These are phyloP conservation scores for Pituophis catenifer DNA, from an alignment of 2,113 vertebrate species.

Conservation along the genomic window DNA sequence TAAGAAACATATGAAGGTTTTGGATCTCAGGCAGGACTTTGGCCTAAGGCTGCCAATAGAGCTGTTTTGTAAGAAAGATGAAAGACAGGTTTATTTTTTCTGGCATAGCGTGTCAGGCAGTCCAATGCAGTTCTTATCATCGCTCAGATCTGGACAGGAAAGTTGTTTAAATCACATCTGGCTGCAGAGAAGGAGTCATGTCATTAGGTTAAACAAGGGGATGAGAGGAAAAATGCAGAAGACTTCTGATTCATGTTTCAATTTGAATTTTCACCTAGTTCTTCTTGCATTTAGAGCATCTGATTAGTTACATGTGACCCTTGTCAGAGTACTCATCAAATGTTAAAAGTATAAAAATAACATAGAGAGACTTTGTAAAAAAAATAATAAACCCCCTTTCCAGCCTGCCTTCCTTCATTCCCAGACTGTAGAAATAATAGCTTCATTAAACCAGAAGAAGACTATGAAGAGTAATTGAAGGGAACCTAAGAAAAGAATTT, in stretches of 20 bases:
- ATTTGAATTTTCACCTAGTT: slow-evolving; percentile 23
- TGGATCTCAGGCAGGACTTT: slow-evolving; percentile 13
- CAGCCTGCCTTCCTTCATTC: slow-evolving; percentile 22
- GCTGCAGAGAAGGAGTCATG: slow-evolving; percentile 35
- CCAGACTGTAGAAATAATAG: slow-evolving; percentile 39
- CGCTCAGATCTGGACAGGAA: slow-evolving; percentile 59
- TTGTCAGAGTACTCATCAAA: slow-evolving; percentile 32
- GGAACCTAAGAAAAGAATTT: slow-evolving; percentile 47
- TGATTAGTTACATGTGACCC: slow-evolving; percentile 35
- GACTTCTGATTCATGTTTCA: slow-evolving; percentile 24
- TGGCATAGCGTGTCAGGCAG: slow-evolving; percentile 24
- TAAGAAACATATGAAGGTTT: slow-evolving; percentile 30
- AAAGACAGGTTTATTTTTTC: neutral
- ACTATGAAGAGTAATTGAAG: slow-evolving; percentile 27
- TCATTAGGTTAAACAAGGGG: slow-evolving; percentile 17
- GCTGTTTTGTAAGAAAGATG: slow-evolving; percentile 34
- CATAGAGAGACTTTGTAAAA: slow-evolving; percentile 31
- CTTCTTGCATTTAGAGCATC: slow-evolving; percentile 21
- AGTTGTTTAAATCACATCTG: slow-evolving; percentile 41
- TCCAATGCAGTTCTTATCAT: slow-evolving; percentile 44
- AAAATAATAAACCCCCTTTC: neutral
- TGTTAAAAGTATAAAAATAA: slow-evolving; percentile 42
- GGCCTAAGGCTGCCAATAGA: slow-evolving; percentile 3
- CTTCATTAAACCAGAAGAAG: slow-evolving; percentile 24
- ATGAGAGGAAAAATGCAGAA: neutral